Base-by-base conservation (phyloP, 2,888 invertebrate genomes). In the Nomada ruficornis region DNA sequence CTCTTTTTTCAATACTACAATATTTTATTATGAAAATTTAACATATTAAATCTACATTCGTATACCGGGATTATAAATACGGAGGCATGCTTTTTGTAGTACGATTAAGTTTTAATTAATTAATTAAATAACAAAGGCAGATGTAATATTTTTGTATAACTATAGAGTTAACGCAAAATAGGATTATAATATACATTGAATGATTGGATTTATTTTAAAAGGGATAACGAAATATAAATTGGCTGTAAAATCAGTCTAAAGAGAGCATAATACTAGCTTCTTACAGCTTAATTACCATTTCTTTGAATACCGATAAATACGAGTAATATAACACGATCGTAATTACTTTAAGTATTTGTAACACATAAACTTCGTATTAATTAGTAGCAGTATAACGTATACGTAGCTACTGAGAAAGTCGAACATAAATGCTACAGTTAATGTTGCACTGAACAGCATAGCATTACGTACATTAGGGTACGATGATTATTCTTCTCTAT, bases 391-490 rank as follows among this genome's bases (percentile, higher is more conserved):
- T 72, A 78, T 59, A 50, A 75, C 68, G 55, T 70, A 75, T 79
- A 85, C 60, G 72, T 74, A 80, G 82, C 75, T 84, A 81, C 23
- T 67, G 54, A 68, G 54, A 68, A 82, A 84, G 76, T 83, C 68
- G 65, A 78, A 87, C 83, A 65, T 82, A 89, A 88, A 85, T 86
- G 77, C 88, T 91, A 91, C 87, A 85, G 88, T 84, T 89, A 89
- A 88, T 86, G 86, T 89, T 87, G 76, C 83, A 89, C 83, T 89
- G 88, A 88, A 91, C 86, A 85, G 86, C 77, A 88, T 85, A 83
- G 84, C 76, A 81, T 89, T 88, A 86, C 87, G 84, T 89, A 90
- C 88, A 86, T 85, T 85, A 80, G 85, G 36, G 82, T 82, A 78
- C 81, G 73, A 83, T 88, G 83, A 79, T 84, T 84, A 79, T 78